phyloP scores from a whole-genome alignment of 2,888 invertebrate genomes.

The Parelbella ahira region DNA sequence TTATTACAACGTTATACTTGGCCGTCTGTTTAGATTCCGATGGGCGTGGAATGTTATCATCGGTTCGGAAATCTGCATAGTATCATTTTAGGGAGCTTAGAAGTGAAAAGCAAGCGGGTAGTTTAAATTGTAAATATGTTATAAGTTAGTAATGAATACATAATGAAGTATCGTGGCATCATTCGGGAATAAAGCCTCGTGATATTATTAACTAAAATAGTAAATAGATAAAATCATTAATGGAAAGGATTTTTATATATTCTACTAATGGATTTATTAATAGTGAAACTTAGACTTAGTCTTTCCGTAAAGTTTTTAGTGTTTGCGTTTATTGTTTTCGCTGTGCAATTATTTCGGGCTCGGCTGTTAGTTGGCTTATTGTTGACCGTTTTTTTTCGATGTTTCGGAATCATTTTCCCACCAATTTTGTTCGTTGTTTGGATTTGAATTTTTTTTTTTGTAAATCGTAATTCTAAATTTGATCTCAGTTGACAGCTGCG shows the following conservation, averaged over 20 bases:
- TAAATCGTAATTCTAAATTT: constrained; percentile 54
- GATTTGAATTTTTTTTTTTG: constrained; percentile 40
- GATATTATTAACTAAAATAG: constrained; percentile 79
- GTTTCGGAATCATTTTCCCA: constrained; percentile 42
- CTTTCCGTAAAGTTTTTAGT: constrained; percentile 57
- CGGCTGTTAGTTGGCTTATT: constrained; percentile 60
- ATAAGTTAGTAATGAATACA: constrained; percentile 63
- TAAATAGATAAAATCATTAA: constrained; percentile 78
- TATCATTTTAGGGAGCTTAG: constrained; percentile 66
- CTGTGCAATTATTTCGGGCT: constrained; percentile 71
- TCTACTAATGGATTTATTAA: constrained; percentile 77
- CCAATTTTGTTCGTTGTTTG: constrained; percentile 47
- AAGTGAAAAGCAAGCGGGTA: constrained; percentile 69
- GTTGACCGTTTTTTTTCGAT: constrained; percentile 58
- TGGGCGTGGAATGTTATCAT: constrained; percentile 36
- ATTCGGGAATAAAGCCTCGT: constrained; percentile 72
- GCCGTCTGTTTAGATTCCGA: constrained; percentile 38
- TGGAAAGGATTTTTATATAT: constrained; percentile 80
- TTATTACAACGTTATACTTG: constrained; percentile 65
- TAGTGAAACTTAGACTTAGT: constrained; percentile 75
- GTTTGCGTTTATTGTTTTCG: constrained; percentile 76
- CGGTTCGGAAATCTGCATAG: constrained; percentile 44
- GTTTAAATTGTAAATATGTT: constrained; percentile 74
- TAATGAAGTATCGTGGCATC: constrained; percentile 68
- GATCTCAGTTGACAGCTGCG: constrained; percentile 76